A percentile compares a stretch with the other conserved stretches of the same genome.
These are phyloP conservation scores for Hyposoter didymator DNA, from an alignment of 2,888 invertebrate species.

Conservation along the genomic window DNA sequence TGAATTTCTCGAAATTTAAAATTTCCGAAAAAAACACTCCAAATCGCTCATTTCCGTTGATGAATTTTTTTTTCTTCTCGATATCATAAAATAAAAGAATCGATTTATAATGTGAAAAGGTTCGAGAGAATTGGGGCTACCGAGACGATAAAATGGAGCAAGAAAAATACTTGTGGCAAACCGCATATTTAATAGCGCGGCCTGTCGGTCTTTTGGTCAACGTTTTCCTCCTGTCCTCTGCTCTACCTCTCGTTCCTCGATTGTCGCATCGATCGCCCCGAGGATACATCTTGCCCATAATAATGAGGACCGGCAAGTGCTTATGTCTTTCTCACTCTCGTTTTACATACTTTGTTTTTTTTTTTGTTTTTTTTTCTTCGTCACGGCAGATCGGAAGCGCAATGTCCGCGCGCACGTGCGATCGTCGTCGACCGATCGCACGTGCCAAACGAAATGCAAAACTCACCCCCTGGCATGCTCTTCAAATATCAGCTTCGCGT, in stretches of 20 bases:
- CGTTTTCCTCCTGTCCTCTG: conserved; percentile 11
- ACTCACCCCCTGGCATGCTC: background rate
- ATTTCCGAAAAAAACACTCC: background rate
- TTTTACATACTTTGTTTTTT: conserved; percentile 47
- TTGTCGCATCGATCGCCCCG: conserved; percentile 62
- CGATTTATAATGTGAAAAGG: conserved; percentile 42
- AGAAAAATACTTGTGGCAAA: conserved; percentile 31
- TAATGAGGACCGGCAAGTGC: conserved; percentile 58
- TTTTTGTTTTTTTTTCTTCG: conserved; percentile 48
- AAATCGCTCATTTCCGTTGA: background rate
- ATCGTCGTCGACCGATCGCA: conserved; percentile 65
- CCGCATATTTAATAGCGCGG: conserved; percentile 65
- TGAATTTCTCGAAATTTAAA: background rate
- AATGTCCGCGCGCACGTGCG: conserved; percentile 67
- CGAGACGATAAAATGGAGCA: conserved; percentile 41
- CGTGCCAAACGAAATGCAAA: conserved; percentile 52
- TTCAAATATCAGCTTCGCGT: conserved; percentile 31
- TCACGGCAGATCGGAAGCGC: conserved; percentile 64
- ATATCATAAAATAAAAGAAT: background rate
- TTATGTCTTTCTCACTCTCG: conserved; percentile 48
- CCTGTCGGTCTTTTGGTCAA: conserved; percentile 56
- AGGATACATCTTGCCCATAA: conserved; percentile 67
- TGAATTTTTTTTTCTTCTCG: background rate
- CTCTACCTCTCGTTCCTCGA: conserved; percentile 33
- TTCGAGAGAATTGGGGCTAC: conserved; percentile 55